Evolutionary conservation across 2,888 invertebrate species (phyloP), one percentile per base, ranked within the genome.

Genomic region (Phyllotreta striolata): DNA sequence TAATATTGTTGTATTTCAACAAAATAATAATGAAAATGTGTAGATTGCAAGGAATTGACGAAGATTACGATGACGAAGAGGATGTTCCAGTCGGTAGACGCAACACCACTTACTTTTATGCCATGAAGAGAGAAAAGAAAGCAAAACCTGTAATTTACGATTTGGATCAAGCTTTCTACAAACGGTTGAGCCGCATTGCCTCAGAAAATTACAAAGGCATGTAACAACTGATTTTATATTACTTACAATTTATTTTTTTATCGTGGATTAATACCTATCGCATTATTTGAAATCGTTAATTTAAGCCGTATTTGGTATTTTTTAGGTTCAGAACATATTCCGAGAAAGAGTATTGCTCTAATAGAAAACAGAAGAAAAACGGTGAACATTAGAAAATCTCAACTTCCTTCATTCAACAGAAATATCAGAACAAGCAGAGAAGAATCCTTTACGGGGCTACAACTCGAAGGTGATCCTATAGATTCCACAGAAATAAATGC

Each of bases 91-190:
- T 89, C 57, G 91, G 90, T n/a, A 84, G 91, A 73, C 85, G 95
- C 76, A 90, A 91, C 78, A 95, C 95, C 0, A 93, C 96, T 69
- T 91, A 92, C 76, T 92, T 93, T 78, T 85, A 96, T 70, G 95
- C 74, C 24, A 59, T 76, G 52, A 70, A 71, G 43, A 71, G 67
- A 37, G 62, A 66, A 8, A 67, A 74, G 61, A 69, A 67, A 39
- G 39, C 63, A 5, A 60, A 55, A 10, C 68, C 72, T 3, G 55
- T 63, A 6, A 73, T 75, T 8, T 74, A 72, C 55, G 73, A 76
- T 63, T 62, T 79, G 24, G 76, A 75, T 37, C 68, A 75, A 47
- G 79, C 78, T 3, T 79, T 77, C 61, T 56, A 69, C 9, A 64
- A 68, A 40, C 67, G 77, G 40, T 66, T 72, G 51, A 72, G 67